These are phyloP conservation scores for Larimichthys crocea DNA, from an alignment of 2,113 vertebrate genomes.

Conservation along the genomic window DNA sequence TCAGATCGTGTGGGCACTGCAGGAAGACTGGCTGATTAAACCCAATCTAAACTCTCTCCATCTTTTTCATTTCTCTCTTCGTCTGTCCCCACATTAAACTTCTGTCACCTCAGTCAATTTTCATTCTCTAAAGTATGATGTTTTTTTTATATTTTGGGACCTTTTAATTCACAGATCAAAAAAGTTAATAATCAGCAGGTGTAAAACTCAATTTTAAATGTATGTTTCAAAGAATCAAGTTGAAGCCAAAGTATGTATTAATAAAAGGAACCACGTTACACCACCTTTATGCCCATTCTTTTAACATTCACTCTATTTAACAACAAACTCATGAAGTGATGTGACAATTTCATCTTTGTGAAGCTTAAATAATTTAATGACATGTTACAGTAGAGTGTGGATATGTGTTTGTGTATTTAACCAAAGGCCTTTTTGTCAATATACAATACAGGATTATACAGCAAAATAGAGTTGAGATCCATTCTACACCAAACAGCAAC, in stretches of 20 bases:
- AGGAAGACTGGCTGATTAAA: constrained; percentile 13
- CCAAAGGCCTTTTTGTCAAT: neutral
- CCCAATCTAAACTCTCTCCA: constrained; percentile 29
- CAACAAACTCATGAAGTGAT: neutral
- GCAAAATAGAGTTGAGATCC: neutral
- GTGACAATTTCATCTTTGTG: neutral
- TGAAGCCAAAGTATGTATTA: neutral
- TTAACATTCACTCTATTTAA: neutral
- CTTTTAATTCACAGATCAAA: constrained; percentile 15
- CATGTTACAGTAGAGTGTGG: neutral
- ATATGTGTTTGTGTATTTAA: neutral
- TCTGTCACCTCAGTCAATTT: constrained; percentile 39
- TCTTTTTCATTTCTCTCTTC: constrained; percentile 45
- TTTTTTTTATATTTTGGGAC: neutral
- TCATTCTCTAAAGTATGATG: constrained; percentile 5
- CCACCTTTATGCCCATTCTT: neutral
- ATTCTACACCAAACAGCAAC: neutral
- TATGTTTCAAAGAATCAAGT: constrained; percentile 3
- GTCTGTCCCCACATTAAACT: constrained; percentile 24
- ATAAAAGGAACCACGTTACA: constrained; percentile 18
- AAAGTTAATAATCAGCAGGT: constrained; percentile 21
- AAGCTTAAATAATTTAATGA: neutral
- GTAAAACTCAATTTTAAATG: constrained; percentile 20
- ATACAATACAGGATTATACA: neutral
- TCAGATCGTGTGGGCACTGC: constrained; percentile 41